These are phyloP conservation scores for Eidolon helvum DNA, from an alignment of 2,113 vertebrate species.

Conservation along the genomic window DNA sequence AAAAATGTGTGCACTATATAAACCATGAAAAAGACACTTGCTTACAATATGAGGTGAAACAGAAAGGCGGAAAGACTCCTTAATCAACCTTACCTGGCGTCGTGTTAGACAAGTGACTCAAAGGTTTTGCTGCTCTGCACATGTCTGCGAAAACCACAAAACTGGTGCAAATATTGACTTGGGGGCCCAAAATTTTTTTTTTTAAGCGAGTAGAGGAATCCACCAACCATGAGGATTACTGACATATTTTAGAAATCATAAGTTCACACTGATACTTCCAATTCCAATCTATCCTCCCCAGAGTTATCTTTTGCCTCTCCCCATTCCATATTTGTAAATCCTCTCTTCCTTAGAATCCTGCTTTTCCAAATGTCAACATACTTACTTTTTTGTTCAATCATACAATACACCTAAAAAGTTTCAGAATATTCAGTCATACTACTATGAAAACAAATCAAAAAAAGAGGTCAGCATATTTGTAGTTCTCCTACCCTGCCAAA, in stretches of 20 bases:
- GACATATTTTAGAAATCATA: not conserved
- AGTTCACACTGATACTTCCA: not conserved
- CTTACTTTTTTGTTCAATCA: not conserved
- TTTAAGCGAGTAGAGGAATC: not conserved
- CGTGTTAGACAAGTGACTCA: too few species aligned
- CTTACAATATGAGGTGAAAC: not conserved
- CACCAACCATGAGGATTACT: not conserved
- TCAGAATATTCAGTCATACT: not conserved
- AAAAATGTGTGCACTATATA: not conserved
- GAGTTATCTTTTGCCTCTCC: not conserved
- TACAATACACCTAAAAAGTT: not conserved
- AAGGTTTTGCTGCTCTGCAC: too few species aligned
- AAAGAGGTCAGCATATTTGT: not conserved
- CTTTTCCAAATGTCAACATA: not conserved
- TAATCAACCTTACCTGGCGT: too few species aligned
- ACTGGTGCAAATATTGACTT: not conserved
- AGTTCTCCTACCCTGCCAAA: not conserved
- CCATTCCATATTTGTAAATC: not conserved
- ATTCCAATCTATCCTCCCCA: not conserved
- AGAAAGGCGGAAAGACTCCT: too few species aligned
- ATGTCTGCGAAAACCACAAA: not conserved
- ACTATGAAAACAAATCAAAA: not conserved
- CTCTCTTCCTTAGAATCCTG: not conserved
- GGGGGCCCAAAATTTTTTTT: not conserved
- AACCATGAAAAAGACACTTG: not conserved